These are phyloP conservation scores for Drosophila rufa DNA, from an alignment of 1,140 invertebrate species.

Conservation along the genomic window DNA sequence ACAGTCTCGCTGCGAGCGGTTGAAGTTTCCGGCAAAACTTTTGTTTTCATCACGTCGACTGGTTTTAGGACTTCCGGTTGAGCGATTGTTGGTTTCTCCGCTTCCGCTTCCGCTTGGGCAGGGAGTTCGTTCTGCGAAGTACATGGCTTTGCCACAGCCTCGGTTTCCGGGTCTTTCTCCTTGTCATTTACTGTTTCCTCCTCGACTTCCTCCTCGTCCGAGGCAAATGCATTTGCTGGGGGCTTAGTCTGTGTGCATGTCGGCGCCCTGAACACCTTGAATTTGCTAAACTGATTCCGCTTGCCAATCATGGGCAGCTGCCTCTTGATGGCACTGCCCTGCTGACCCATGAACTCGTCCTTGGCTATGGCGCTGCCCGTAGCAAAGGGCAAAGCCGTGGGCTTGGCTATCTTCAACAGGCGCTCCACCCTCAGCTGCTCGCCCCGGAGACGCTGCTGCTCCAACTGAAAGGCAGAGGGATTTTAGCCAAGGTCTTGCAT, in stretches of 20 bases:
- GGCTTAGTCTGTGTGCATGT: slow-evolving; percentile 23
- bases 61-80: slow-evolving; percentile 44
- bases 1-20: slow-evolving; percentile 10
- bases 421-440: slow-evolving; percentile 90
- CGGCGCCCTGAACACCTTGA: slow-evolving; percentile 63
- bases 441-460: slow-evolving; percentile 89
- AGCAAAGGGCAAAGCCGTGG: slow-evolving; percentile 77
- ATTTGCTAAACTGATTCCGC: slow-evolving; percentile 82
- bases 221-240: slow-evolving; percentile 60
- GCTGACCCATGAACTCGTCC: not conserved
- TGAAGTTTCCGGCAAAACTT: slow-evolving; percentile 38
- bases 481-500: not conserved
- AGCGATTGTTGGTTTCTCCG: slow-evolving; percentile 42
- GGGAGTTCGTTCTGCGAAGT: slow-evolving; percentile 4
- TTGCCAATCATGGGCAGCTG: slow-evolving; percentile 83
- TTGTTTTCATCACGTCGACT: slow-evolving; percentile 28
- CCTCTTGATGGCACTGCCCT: slow-evolving; percentile 29
- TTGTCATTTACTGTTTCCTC: slow-evolving; percentile 56
- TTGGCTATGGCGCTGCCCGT: not conserved
- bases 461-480: slow-evolving; percentile 84
- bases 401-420: slow-evolving; percentile 92
- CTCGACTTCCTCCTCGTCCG: slow-evolving; percentile 83
- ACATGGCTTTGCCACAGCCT: slow-evolving; percentile 33
- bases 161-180: not conserved
- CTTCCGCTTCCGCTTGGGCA: slow-evolving; percentile 48